Base-by-base conservation (phyloP, 1,140 invertebrate species). In the Macrobrachium nipponense region DNA sequence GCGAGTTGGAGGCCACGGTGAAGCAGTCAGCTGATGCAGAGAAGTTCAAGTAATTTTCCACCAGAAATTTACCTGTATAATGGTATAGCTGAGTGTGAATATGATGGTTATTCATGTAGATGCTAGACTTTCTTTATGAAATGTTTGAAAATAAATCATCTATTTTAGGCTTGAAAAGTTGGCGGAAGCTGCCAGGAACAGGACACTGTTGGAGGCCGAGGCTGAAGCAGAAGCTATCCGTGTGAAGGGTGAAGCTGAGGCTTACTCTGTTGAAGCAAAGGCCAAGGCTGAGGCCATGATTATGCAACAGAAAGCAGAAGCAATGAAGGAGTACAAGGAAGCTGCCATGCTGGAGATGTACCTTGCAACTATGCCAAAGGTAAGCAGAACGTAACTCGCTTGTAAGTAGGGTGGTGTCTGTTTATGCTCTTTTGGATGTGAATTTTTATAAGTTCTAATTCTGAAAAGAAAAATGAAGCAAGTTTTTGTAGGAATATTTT, bases 261-360 rank as follows among this genome's bases (percentile, higher is more conserved):
- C 98, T 0, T 98, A 94, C 91, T 97, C 97, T 27, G 96, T 99
- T 3, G 98, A 97, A 91, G 98, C 97, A 0, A 96, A 95, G 91
- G 98, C 97, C 0, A 96, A 95, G 66, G 98, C 98, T 14, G 98
- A 99, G 90, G 97, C 97, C 8, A 97, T 98, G 92, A 97, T 98
- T 92, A 98, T 99, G 96, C 94, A 95, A 0, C 97, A 97, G 92
- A 99, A 99, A 91, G 98, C 98, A 14, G 97, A 98, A 89, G 98
- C 98, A 36, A 99, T 95, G 94, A 97, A 96, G 90, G 97, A 98
- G 90, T 99, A 98, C 90, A 96, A 97, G 88, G 97, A 96, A 87
- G 98, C 98, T 73, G 98, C 98, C 60, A 98, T 99, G 95, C 94
- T 98, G 78, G 98, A 99, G 90, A 99, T 99, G 98, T 95, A 98